Percentiles rank a stretch among this genome's conserved stretches.
Conservation (phyloP, 2,888 invertebrate genomes). For the Leucoptera coffeella region DNA sequence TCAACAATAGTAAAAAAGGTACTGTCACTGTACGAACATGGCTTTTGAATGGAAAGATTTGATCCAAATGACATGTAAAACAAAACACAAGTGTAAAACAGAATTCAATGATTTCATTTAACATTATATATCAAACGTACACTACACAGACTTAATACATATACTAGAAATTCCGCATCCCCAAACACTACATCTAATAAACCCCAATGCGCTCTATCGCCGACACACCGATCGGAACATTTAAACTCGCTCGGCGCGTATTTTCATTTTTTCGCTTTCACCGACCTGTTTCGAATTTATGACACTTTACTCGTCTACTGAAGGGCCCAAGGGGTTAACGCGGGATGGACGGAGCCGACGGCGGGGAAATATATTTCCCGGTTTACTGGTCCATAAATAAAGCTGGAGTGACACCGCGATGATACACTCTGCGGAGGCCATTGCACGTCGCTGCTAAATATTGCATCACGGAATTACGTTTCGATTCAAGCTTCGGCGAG, state of each 20-base stretch:
- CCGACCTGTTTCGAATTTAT: too few relatives aligned
- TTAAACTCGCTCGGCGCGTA: not conserved
- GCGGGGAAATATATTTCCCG: constrained; percentile 39
- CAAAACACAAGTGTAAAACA: too few relatives aligned
- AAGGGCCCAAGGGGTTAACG: constrained; percentile 12
- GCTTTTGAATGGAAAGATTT: too few relatives aligned
- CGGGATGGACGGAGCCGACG: constrained; percentile 14
- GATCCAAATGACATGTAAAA: too few relatives aligned
- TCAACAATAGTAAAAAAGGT: too few relatives aligned
- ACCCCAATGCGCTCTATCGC: not conserved
- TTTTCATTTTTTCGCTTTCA: constrained; percentile 13
- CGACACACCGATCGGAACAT: not conserved
- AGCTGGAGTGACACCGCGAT: constrained; percentile 46
- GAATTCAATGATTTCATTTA: too few relatives aligned
- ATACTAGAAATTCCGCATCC: not conserved
- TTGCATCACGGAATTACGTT: constrained; percentile 29
- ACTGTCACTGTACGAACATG: too few relatives aligned
- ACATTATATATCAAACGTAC: too few relatives aligned
- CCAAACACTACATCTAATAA: not conserved
- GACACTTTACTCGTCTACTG: constrained; percentile 15
- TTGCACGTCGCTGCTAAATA: constrained; percentile 40
- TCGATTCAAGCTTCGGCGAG: too few relatives aligned
- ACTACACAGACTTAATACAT: not conserved
- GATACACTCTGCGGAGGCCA: constrained; percentile 46
- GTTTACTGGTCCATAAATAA: constrained; percentile 30